Evolutionary conservation across 2,888 invertebrate species (phyloP).

Genomic region (Agrotis segetum): DNA sequence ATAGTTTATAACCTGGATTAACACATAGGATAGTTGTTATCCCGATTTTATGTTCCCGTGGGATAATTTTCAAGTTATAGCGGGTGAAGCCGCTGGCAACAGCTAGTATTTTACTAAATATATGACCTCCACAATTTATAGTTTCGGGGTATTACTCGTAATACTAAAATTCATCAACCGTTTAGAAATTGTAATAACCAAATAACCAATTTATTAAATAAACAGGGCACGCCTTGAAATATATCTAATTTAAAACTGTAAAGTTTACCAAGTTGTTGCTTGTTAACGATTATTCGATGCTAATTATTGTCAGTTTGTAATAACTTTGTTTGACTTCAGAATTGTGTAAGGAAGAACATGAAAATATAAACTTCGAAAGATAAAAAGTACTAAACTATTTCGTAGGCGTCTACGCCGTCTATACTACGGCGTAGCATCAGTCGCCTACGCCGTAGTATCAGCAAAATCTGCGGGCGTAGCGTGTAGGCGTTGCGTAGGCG

Average conservation of each 20-base stretch:
- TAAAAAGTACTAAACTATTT: neutral
- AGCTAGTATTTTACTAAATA: too few relatives aligned
- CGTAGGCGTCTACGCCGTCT: conserved; percentile 3
- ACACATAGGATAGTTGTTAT: too few relatives aligned
- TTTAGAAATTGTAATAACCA: neutral
- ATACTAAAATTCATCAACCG: too few relatives aligned
- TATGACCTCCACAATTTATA: too few relatives aligned
- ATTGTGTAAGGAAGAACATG: too few relatives aligned
- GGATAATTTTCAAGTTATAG: too few relatives aligned
- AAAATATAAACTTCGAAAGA: too few relatives aligned
- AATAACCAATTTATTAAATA: conserved; percentile 9
- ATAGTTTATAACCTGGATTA: too few relatives aligned
- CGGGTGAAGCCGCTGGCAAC: too few relatives aligned
- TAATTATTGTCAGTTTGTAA: conserved; percentile 14
- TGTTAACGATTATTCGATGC: conserved; percentile 27
- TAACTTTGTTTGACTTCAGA: conserved; percentile 12
- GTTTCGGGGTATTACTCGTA: too few relatives aligned
- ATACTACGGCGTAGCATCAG: conserved; percentile 1
- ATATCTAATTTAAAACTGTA: neutral
- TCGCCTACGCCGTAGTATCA: conserved; percentile 35
- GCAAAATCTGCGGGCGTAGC: conserved; percentile 15
- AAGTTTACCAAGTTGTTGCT: conserved; percentile 19
- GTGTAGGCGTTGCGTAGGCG: conserved; percentile 62
- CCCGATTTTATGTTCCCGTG: too few relatives aligned
- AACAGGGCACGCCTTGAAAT: neutral